Conservation (phyloP, 2,113 vertebrate species). For the Gymnocephalus cernua region DNA sequence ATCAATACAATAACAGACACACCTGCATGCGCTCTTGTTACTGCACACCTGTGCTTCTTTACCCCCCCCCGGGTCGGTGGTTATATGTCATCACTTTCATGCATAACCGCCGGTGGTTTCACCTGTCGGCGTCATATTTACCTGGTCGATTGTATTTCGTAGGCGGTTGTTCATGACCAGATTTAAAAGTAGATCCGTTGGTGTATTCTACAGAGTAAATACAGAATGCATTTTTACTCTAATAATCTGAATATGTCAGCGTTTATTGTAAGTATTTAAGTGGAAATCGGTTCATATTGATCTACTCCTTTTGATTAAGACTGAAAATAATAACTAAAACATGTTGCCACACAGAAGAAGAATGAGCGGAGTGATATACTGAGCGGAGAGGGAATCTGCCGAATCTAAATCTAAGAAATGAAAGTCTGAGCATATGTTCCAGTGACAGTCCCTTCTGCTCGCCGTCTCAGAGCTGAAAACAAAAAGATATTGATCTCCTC, state of each 20-base stretch:
- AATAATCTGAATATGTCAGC: not conserved
- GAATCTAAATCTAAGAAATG: constrained; percentile 1
- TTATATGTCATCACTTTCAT: constrained; percentile 14
- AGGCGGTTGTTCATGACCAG: not conserved
- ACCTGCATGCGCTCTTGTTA: constrained; percentile 33
- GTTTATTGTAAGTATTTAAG: not conserved
- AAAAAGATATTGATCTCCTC: constrained; percentile 8
- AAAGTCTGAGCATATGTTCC: not conserved
- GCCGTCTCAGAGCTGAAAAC: not conserved
- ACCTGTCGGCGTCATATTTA: constrained; percentile 3
- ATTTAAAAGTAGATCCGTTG: not conserved
- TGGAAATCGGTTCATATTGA: not conserved
- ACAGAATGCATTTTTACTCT: not conserved
- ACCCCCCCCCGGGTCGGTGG: not conserved
- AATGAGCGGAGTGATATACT: not conserved
- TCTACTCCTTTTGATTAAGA: not conserved
- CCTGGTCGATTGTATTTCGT: constrained; percentile 8
- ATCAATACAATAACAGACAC: constrained; percentile 40
- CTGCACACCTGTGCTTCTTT: constrained; percentile 34
- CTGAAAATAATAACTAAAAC: not conserved
- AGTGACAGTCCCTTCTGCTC: not conserved
- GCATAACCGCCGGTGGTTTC: not conserved
- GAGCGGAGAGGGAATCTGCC: not conserved
- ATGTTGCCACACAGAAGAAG: not conserved
- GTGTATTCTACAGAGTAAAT: not conserved